A percentile compares a stretch with the other conserved stretches of the same genome.
phyloP scores from a whole-genome alignment of 1,140 invertebrate genomes.

The Neoseiulus cucumeris region DNA sequence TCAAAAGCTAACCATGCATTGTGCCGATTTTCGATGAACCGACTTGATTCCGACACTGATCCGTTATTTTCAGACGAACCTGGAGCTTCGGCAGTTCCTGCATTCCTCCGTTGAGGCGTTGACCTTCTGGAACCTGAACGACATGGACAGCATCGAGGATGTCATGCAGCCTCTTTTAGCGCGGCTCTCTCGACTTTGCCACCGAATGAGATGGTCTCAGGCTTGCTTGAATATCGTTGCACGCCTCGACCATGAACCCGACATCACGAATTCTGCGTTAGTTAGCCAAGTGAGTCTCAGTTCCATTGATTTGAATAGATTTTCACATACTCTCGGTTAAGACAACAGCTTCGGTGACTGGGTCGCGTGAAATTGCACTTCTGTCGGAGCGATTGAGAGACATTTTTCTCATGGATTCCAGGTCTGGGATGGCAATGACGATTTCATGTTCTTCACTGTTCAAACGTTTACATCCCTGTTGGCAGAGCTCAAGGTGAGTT shows the following conservation, averaged over 20 bases:
- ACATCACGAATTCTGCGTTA: not conserved
- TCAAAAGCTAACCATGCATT: not conserved
- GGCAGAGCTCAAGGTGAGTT: not conserved
- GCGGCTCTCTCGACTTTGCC: not conserved
- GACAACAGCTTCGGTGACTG: too few species aligned
- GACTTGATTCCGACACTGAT: too few species aligned
- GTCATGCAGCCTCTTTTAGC: not conserved
- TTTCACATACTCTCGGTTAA: too few species aligned
- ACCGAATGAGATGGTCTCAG: not conserved
- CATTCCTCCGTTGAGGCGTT: not conserved
- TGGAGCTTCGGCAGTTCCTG: not conserved
- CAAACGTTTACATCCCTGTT: not conserved
- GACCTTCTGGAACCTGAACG: not conserved
- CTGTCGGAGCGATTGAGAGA: too few species aligned
- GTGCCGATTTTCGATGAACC: too few species aligned
- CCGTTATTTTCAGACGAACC: not conserved
- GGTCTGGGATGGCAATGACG: conserved; percentile 2
- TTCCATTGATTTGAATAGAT: too few species aligned
- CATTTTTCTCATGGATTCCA: not conserved
- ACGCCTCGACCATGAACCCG: not conserved
- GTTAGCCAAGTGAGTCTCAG: not conserved
- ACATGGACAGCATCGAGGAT: not conserved
- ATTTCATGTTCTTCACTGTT: not conserved
- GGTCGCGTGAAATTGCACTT: too few species aligned
- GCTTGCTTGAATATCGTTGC: conserved; percentile 6